Conservation (phyloP, 1,140 invertebrate species). For the Drosophila arizonae region DNA sequence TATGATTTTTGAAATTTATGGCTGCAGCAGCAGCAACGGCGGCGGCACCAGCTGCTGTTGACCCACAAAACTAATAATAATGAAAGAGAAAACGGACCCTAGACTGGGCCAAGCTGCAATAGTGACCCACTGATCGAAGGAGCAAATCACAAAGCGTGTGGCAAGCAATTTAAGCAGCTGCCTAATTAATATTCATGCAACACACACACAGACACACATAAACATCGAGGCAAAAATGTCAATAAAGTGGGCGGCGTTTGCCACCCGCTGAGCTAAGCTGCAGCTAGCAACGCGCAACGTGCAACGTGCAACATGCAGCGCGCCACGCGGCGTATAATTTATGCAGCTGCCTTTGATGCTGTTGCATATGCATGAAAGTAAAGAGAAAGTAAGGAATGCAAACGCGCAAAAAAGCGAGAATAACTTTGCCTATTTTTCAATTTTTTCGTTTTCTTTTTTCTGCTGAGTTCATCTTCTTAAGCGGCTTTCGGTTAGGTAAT, state of each 20-base stretch:
- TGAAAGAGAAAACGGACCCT: slow-evolving; percentile 15
- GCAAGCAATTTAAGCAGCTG: slow-evolving; percentile 32
- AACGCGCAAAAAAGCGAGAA: slow-evolving; percentile 22
- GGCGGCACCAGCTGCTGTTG: slow-evolving; percentile 15
- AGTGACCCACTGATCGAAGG: slow-evolving; percentile 64
- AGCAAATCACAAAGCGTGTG: slow-evolving; percentile 34
- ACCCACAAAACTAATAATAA: slow-evolving; percentile 31
- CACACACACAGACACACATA: neutral
- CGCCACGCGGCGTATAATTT: slow-evolving; percentile 68
- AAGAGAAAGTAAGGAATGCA: slow-evolving; percentile 14
- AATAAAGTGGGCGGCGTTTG: slow-evolving; percentile 33
- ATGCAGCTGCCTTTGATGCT: slow-evolving; percentile 63
- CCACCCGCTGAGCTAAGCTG: slow-evolving; percentile 33
- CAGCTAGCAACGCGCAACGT: slow-evolving; percentile 35
- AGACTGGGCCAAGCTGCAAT: slow-evolving; percentile 28
- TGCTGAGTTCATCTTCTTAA: slow-evolving; percentile 3
- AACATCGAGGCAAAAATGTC: slow-evolving; percentile 30
- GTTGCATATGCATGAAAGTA: slow-evolving; percentile 70
- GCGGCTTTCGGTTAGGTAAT: neutral
- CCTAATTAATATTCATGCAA: slow-evolving; percentile 69
- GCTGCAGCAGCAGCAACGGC: slow-evolving; percentile 11
- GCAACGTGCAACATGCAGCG: slow-evolving; percentile 37
- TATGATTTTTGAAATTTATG: slow-evolving; percentile 54
- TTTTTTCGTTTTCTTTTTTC: neutral
- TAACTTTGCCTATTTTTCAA: neutral